A percentile compares a stretch with the other conserved stretches of the same genome.
These are phyloP conservation scores for Lamellibrachia luymesi DNA, from an alignment of 1,140 invertebrate species.

Conservation along the genomic window DNA sequence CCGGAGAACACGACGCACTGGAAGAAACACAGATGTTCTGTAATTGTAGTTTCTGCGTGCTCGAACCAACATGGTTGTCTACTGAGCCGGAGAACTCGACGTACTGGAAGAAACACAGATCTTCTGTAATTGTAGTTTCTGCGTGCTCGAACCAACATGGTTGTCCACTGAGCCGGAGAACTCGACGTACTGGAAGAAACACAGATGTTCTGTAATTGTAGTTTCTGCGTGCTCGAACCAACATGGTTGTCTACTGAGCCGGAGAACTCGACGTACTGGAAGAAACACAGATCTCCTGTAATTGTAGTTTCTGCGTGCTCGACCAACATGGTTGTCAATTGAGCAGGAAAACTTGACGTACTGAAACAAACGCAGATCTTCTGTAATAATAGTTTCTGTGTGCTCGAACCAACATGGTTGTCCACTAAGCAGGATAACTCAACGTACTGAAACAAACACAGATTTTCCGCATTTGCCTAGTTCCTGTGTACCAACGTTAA, in stretches of 20 bases:
- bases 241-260: constrained; percentile 2
- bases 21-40: too few relatives aligned
- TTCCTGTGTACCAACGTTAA: too few relatives aligned
- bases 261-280: constrained; percentile 15
- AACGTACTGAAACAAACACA: constrained; percentile 7
- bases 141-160: neutral
- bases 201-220: neutral
- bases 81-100: constrained; percentile 18
- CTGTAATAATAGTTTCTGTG: too few relatives aligned
- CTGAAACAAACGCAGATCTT: neutral
- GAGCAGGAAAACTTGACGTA: constrained; percentile 14
- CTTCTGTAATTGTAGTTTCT: too few relatives aligned
- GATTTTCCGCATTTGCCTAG: neutral
- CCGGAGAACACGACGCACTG: constrained; percentile 16
- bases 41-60: neutral
- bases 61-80: neutral
- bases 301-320: neutral
- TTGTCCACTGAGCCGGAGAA: constrained; percentile 14
- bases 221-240: neutral
- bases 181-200: constrained; percentile 3
- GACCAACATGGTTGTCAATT: neutral
- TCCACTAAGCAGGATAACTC: neutral
- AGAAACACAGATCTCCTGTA: neutral
- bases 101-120: neutral
- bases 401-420: neutral